Conservation (phyloP, 1,140 invertebrate species). For the Tetragnatha versicolor region DNA sequence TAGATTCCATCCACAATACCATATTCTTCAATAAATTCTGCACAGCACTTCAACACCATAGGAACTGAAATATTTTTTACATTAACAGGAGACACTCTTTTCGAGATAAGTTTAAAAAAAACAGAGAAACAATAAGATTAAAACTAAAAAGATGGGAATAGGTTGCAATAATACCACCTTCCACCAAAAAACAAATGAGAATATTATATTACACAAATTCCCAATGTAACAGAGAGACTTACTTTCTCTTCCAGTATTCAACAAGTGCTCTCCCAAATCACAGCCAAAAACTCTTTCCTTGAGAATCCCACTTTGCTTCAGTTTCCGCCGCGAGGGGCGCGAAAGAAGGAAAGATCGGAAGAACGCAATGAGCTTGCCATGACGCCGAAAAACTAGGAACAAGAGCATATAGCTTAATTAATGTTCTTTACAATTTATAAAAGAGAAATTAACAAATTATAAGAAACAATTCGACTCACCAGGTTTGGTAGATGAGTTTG, state of each 20-base stretch:
- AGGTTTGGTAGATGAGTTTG: conserved; percentile 61
- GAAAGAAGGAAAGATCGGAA: conserved; percentile 85
- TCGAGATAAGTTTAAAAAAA: no score
- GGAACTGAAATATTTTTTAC: conserved; percentile 81
- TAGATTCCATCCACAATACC: conserved; percentile 98
- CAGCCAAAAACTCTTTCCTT: conserved; percentile 59
- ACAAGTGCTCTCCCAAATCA: conserved; percentile 58
- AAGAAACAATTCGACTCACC: conserved; percentile 45
- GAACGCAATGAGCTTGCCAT: conserved; percentile 94
- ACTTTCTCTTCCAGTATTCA: conserved; percentile 54
- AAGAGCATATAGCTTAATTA: background rate
- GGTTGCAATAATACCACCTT: no score
- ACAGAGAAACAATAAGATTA: no score
- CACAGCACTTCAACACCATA: conserved; percentile 87
- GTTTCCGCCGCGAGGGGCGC: conserved; percentile 82
- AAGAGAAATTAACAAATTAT: background rate
- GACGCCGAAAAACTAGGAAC: conserved; percentile 82
- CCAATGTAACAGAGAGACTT: no score
- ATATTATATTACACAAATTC: no score
- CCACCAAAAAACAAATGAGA: no score
- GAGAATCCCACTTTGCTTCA: conserved; percentile 91
- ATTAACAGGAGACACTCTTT: no score
- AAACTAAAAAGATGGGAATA: no score
- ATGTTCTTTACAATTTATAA: no score
- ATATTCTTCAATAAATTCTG: conserved; percentile 87